Evolutionary conservation across 2,797 vertebrate species (phyloP), one percentile per base, ranked within the genome.

Genomic region (Pantherophis vulpinus): DNA sequence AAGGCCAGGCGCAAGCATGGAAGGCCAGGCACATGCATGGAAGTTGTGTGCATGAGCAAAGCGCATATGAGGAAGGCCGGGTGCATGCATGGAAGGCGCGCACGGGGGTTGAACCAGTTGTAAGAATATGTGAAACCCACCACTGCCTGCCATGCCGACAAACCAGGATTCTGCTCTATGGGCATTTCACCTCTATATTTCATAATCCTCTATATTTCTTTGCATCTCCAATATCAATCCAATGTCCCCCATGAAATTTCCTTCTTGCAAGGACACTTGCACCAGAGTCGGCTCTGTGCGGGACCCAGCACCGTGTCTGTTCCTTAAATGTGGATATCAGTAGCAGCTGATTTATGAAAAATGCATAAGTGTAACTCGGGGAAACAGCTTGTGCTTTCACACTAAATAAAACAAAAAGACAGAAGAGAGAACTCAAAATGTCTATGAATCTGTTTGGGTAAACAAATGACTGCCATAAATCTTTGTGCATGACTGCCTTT

Each of bases 381-480:
- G 95, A 96, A 60, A 96, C 96, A 97, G 96, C 96, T 97, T 97
- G 96, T 16, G 95, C 97, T 97, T 97, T 97, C 97, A 95, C 95
- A 96, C 96, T 97, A 96, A 97, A 97, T 97, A 97, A 97, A 97
- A 96, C 29, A 93, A 95, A 95, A 95, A 96, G 97, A 96, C 90
- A 70, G 97, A 94, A 96, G 94, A 96, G 91, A 94, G 95, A 96
- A 95, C 94, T 93, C 0, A 0, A 58, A 96, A 96, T 93, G 96
- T 95, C 95, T 87, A 91, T 94, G 97, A 96, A 94, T 95, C 93
- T 95, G 96, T 96, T 96, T 86, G 51, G 95, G 95, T 94, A 94
- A 94, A 95, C 95, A 95, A 95, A 97, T 88, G 94, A 94, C 95
- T 86, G 90, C 79, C 94, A 95, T 97, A 95, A 96, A 97, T 97